Evolutionary conservation across 2,797 vertebrate genomes (phyloP).

Genomic region (Petrocephalus schoutedeni): DNA sequence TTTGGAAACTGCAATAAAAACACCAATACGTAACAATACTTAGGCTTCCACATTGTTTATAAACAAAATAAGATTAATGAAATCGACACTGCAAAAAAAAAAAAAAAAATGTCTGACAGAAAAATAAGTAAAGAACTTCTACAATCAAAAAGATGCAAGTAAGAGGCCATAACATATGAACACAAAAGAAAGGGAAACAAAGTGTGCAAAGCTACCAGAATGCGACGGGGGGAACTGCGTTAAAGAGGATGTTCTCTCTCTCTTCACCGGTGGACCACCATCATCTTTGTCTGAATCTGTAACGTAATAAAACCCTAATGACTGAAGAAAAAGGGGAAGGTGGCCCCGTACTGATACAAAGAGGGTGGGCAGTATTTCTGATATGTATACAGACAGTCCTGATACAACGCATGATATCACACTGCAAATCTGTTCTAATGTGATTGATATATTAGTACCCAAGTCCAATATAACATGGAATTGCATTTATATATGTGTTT

Average conservation of each 20-base stretch:
- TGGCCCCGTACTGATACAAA: background rate
- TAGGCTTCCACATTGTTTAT: background rate
- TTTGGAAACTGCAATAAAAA: slow-evolving; percentile 75
- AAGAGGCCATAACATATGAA: background rate
- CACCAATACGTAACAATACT: background rate
- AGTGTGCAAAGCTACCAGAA: slow-evolving; percentile 67
- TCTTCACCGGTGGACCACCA: slow-evolving; percentile 85
- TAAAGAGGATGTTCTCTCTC: slow-evolving; percentile 88
- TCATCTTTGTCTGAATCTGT: slow-evolving; percentile 93
- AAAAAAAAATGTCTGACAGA: background rate
- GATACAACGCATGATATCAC: background rate
- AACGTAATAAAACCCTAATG: slow-evolving; percentile 25
- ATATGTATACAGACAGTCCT: background rate
- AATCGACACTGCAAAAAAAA: background rate
- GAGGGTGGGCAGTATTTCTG: background rate
- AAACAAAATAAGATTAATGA: slow-evolving; percentile 9
- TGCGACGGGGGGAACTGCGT: slow-evolving; percentile 88
- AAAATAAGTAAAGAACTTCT: background rate
- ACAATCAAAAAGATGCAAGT: background rate
- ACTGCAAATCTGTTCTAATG: background rate
- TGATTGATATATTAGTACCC: background rate
- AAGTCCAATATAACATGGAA: background rate
- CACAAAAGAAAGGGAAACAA: background rate
- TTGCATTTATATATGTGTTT: background rate
- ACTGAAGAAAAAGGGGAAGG: background rate